These are phyloP conservation scores for Strigops habroptila DNA, from an alignment of 2,113 vertebrate species.

Conservation along the genomic window DNA sequence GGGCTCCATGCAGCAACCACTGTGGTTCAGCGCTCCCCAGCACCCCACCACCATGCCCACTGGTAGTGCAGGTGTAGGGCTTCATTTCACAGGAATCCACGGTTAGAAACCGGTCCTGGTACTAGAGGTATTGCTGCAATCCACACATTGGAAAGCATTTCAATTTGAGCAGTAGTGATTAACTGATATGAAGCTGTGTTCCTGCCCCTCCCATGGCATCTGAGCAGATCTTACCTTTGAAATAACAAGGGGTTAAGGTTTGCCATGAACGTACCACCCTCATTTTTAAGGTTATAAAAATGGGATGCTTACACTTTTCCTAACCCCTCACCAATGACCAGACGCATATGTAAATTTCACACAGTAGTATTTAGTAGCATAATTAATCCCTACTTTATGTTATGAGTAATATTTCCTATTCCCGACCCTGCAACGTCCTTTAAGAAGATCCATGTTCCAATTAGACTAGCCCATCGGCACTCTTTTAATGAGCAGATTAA, in stretches of 20 bases:
- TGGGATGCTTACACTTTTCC: slow-evolving; percentile 73
- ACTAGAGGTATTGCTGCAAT: not conserved
- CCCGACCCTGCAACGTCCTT: slow-evolving; percentile 86
- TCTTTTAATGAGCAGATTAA: slow-evolving; percentile 91
- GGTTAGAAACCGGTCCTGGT: not conserved
- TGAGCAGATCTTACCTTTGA: slow-evolving; percentile 39
- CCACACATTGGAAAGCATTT: not conserved
- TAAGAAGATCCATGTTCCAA: slow-evolving; percentile 89
- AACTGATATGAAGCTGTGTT: slow-evolving; percentile 1
- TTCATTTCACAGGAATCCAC: not conserved
- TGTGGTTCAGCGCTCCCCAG: not conserved
- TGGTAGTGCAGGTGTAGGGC: not conserved
- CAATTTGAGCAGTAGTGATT: not conserved
- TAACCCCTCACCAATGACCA: slow-evolving; percentile 79
- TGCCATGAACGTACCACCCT: slow-evolving; percentile 46
- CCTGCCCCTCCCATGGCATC: slow-evolving; percentile 57
- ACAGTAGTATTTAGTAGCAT: slow-evolving; percentile 86
- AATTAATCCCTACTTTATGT: slow-evolving; percentile 88
- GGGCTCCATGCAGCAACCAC: fast-evolving
- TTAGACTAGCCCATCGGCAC: slow-evolving; percentile 88
- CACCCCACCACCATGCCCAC: too few relatives aligned
- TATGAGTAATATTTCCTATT: slow-evolving; percentile 87
- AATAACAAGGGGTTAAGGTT: slow-evolving; percentile 67
- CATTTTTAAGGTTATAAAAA: slow-evolving; percentile 75
- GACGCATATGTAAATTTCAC: slow-evolving; percentile 85